Evolutionary conservation across 2,797 vertebrate species (phyloP), one percentile per base, ranked within the genome.

Genomic region (Sternotherus odoratus): DNA sequence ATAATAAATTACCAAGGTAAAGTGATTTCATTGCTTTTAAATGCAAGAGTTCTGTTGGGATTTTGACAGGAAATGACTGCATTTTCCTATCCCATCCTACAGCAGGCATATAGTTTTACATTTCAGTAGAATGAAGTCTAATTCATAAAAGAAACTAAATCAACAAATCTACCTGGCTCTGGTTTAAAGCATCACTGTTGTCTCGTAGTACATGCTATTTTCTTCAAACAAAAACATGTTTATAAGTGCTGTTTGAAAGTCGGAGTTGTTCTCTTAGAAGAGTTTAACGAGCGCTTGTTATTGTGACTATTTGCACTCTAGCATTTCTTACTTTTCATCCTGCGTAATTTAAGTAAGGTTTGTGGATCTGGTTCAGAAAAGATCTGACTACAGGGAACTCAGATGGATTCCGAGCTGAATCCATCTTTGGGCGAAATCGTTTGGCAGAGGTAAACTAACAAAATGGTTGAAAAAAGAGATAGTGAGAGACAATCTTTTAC

Each of bases 11-110:
- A 95, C 43, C 46, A 89, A 50, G 50, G 77, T 86, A 95, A 92
- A 84, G 54, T 94, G 91, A 95, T 97, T 97, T 97, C 54, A 95
- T 93, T 88, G 88, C 89, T 96, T 88, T 96, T 96, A 95, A 97
- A 96, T 94, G 83, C 60, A 82, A 94, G n/a, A 87, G 19, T 46
- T 85, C 94, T 91, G 87, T 57, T 82, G 93, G 80, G 92, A 90
- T 96, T 97, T 95, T 80, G 66, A 94, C 26, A 82, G 79, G 88
- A 97, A 97, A 95, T 90, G 15, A 80, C 88, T 94, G 36, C 56
- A 88, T 97, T 97, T 96, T 98, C 66, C 13, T 91, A 87, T 96
- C 57, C 16, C 57, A 94, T 48, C 88, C 69, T 86, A 3, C 46
- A 83, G 86, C 24, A 93, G 84, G 75, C 51, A 86, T 88, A 79